phyloP scores from a whole-genome alignment of 2,113 vertebrate species.

The Sialia sialis region DNA sequence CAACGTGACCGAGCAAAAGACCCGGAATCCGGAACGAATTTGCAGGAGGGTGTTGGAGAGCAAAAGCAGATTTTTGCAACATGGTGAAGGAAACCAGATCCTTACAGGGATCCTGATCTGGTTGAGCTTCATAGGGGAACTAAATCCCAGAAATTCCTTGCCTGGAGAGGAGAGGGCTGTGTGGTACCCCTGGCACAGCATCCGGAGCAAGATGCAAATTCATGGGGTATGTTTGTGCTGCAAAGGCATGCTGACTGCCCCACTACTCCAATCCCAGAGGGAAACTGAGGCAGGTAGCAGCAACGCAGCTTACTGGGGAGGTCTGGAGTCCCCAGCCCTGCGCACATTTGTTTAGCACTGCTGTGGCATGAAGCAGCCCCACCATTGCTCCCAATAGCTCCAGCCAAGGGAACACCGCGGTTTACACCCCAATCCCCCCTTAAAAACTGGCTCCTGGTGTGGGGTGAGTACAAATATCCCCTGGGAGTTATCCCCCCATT shows the following conservation, averaged over 20 bases:
- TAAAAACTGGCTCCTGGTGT: neutral
- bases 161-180: neutral
- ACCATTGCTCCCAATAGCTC: fast-evolving
- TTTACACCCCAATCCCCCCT: fast-evolving
- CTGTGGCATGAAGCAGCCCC: neutral
- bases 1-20: neutral
- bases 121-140: neutral
- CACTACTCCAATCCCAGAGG: fast-evolving
- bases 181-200: fast-evolving
- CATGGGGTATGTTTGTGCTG: fast-evolving
- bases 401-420: neutral
- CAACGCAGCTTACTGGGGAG: neutral
- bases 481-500: fast-evolving
- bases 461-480: neutral
- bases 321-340: neutral
- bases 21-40: neutral
- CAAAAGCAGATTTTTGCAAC: conserved; percentile 5
- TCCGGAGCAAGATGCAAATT: neutral
- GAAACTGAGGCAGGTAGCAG: neutral
- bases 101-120: neutral
- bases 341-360: fast-evolving
- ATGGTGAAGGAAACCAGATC: conserved; percentile 28
- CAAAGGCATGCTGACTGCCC: fast-evolving
- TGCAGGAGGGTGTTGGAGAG: conserved; percentile 13
- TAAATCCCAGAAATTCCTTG: neutral